Evolutionary conservation across 2,113 vertebrate genomes (phyloP).

Genomic region (Anas platyrhynchos): DNA sequence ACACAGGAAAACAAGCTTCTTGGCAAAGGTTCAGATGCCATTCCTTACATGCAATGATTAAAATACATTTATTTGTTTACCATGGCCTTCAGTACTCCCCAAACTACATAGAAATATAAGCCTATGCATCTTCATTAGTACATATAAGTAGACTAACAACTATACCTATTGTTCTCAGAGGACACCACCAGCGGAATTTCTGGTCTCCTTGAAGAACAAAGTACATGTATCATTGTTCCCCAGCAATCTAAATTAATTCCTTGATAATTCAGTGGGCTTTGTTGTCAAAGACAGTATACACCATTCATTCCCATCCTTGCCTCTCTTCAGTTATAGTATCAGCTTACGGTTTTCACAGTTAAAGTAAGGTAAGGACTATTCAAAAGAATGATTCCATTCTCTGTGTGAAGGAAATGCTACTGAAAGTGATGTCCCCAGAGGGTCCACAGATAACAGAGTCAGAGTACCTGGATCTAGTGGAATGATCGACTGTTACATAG

Average conservation of each 20-base stretch:
- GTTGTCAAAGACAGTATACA: not conserved
- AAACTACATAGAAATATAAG: not conserved
- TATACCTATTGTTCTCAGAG: not conserved
- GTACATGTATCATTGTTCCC: too few species aligned
- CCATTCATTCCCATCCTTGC: not conserved
- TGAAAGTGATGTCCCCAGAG: not conserved
- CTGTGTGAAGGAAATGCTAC: not conserved
- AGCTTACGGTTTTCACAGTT: not conserved
- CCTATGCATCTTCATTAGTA: not conserved
- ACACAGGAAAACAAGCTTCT: conserved; percentile 34
- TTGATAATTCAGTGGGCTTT: not conserved
- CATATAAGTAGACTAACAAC: not conserved
- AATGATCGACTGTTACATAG: not conserved
- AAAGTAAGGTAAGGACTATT: not conserved
- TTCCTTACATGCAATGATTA: not conserved
- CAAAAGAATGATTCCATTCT: not conserved
- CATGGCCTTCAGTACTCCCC: not conserved
- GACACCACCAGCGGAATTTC: fast-evolving
- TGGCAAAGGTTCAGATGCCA: not conserved
- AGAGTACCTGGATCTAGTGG: not conserved
- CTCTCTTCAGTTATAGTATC: not conserved
- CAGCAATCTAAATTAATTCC: not conserved
- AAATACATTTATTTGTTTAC: not conserved
- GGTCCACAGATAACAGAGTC: not conserved
- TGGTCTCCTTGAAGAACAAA: not conserved